Evolutionary conservation across 2,888 invertebrate genomes (phyloP), one percentile per base, ranked within the genome.

Genomic region (Nomada hirtipes): DNA sequence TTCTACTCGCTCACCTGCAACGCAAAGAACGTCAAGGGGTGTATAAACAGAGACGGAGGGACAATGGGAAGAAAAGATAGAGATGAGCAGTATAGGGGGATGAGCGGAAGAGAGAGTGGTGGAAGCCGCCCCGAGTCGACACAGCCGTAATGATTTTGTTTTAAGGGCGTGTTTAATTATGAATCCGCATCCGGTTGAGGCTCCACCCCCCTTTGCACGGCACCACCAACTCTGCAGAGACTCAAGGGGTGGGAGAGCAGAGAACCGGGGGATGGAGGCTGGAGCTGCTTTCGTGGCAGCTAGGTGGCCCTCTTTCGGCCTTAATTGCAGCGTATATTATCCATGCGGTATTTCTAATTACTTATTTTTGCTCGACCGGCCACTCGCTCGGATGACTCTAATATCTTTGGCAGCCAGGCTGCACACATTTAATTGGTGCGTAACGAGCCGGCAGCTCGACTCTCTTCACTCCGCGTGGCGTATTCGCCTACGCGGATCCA

Each of bases 131-230:
- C 88, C 83, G 80, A 86, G 86, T 87, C 91, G 88, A 90, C 91
- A 89, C 89, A 89, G 88, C 91, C 91, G 93, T 92, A 93, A 93
- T 93, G 93, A 93, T 93, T 93, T 93, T 93, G 93, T 93, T 93
- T 93, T 93, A 93, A 93, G 93, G 93, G 93, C 93, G 93, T 93
- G 93, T 93, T 93, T 93, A 93, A 93, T 93, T 93, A 93, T 93
- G 93, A 93, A 93, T 93, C 92, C 93, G 92, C 92, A 92, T 92
- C 92, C 92, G 91, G 92, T 89, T 90, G 92, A 92, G 85, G 93
- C 93, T 93, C 93, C 93, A 93, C 93, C 93, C 91, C 91, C 90
- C 90, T 86, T 89, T 88, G 87, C 89, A 87, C 87, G 87, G 79
- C 83, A 72, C 83, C 88, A 84, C 84, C 83, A 83, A 74, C 84